These are phyloP conservation scores for Cosmorhoe ocellata DNA, from an alignment of 2,888 invertebrate species.

Conservation along the genomic window DNA sequence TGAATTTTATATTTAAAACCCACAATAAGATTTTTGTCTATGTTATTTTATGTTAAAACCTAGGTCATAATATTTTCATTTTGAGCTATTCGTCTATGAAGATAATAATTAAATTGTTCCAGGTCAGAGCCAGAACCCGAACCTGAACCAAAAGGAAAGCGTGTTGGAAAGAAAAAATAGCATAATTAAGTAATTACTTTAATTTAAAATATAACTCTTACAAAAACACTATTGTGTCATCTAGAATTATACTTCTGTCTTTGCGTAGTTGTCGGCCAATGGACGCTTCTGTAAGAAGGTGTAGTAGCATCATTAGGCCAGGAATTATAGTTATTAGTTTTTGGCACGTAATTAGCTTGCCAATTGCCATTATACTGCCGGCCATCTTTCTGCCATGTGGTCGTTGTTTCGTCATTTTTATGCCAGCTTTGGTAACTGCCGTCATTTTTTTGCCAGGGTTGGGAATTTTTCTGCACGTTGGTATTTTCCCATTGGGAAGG, in stretches of 20 bases:
- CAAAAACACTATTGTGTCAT: conserved; percentile 12
- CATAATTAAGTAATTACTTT: conserved; percentile 13
- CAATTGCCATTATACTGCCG: conserved; percentile 21
- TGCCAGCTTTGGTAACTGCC: conserved; percentile 34
- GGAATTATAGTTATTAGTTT: conserved; percentile 1
- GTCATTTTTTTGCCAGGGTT: conserved; percentile 23
- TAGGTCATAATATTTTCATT: no score
- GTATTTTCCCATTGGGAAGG: conserved; percentile 26
- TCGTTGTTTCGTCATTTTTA: conserved; percentile 33
- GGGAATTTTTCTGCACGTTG: conserved; percentile 13
- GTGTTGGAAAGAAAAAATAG: conserved; percentile 56
- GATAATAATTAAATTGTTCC: conserved; percentile 36
- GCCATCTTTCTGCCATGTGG: conserved; percentile 16
- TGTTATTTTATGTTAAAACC: no score
- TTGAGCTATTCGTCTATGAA: no score
- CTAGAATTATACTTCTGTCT: conserved; percentile 21
- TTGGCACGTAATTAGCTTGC: conserved; percentile 25
- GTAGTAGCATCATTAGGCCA: conserved; percentile 14
- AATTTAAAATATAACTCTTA: conserved; percentile 15
- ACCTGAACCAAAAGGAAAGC: conserved; percentile 52
- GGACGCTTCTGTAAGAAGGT: conserved; percentile 2
- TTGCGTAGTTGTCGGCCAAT: conserved; percentile 10
- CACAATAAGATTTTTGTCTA: no score
- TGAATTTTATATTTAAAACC: no score
- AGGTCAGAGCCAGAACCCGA: conserved; percentile 66